These are phyloP conservation scores for Phthorimaea operculella DNA, from an alignment of 1,140 invertebrate species.

Conservation along the genomic window DNA sequence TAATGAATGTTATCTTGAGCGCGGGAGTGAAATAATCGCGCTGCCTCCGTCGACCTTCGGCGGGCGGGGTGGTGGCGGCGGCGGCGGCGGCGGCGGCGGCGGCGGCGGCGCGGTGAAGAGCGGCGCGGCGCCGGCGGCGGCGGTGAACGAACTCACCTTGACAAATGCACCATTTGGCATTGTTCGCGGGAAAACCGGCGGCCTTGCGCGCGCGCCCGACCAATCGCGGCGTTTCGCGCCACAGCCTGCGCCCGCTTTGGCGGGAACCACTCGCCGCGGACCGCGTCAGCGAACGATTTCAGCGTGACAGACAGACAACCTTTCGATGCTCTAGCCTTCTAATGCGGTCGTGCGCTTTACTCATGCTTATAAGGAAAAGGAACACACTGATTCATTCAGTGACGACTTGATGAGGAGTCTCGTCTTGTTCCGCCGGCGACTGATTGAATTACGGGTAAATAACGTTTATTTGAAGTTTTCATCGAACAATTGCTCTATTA, in stretches of 20 bases:
- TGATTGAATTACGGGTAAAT: neutral
- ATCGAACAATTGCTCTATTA: conserved; percentile 35
- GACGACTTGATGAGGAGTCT: neutral
- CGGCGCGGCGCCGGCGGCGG: conserved; percentile 57
- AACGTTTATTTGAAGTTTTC: conserved; percentile 14
- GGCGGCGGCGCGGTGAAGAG: conserved; percentile 26
- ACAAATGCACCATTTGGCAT: conserved; percentile 68
- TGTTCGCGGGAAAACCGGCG: conserved; percentile 67
- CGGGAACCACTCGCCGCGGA: conserved; percentile 47
- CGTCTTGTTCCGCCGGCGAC: neutral
- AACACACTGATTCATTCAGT: neutral
- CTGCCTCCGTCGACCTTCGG: conserved; percentile 59
- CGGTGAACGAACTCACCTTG: conserved; percentile 67
- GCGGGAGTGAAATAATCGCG: conserved; percentile 32
- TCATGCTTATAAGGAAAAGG: conserved; percentile 1
- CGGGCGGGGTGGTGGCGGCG: conserved; percentile 43
- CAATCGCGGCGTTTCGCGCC: conserved; percentile 60
- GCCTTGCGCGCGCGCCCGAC: conserved; percentile 57
- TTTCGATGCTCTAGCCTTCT: conserved; percentile 27
- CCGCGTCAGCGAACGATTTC: conserved; percentile 41
- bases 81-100: conserved; percentile 21
- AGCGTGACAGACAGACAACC: conserved; percentile 28
- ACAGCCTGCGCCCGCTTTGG: conserved; percentile 61
- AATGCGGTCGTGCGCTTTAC: conserved; percentile 14
- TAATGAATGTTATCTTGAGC: conserved; percentile 32